Base-by-base conservation (phyloP, 2,113 vertebrate genomes). In the Elgaria multicarinata region DNA sequence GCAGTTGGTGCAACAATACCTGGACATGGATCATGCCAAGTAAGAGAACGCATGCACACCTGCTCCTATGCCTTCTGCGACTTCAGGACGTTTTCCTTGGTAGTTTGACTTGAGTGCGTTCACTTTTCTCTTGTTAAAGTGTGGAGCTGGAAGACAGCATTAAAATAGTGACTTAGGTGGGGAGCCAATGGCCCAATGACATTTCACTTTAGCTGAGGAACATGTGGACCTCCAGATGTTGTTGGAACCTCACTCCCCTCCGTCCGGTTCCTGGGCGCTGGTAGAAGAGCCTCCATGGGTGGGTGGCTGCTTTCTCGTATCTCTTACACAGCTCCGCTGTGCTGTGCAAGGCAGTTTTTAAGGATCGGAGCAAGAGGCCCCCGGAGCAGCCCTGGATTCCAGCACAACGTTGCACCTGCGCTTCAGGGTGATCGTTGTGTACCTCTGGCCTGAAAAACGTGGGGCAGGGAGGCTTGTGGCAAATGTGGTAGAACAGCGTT, bases 11-110 rank as follows among this genome's bases (percentile, higher is more conserved):
- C 98, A 97, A 55, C 97, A 97, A 93, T 98, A 99, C 90, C 94
- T 99, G 85, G 97, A 98, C 93, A 99, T 98, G 98, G 97, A 98
- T 46, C 98, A 99, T 82, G 97, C 97, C 92, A 99, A 99, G 99
- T 99, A 97, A 96, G 98, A 69, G 46, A 85, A 20, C 26, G 58
- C n/a, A 22, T 16, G 1, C 53, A 14, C 64, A 26, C 12, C 66
- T 13, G 55, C n/a, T 1, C 67, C 69, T 0, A 28, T 33, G 4
- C 22, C 58, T 79, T 42, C 6, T 9, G 22, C n/a, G 5, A 66
- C 50, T 53, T 22, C 1, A 4, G 58, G 50, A 3, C 14, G 5
- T 2, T 6, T 22, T 0, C 62, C 39, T 46, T 64, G 3, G n/a
- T 22, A 28, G 1, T 67, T 36, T 67, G 26, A 39, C 58, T 80